Evolutionary conservation across 1,140 invertebrate species (phyloP).

Genomic region (Thaumetopoea pityocampa): DNA sequence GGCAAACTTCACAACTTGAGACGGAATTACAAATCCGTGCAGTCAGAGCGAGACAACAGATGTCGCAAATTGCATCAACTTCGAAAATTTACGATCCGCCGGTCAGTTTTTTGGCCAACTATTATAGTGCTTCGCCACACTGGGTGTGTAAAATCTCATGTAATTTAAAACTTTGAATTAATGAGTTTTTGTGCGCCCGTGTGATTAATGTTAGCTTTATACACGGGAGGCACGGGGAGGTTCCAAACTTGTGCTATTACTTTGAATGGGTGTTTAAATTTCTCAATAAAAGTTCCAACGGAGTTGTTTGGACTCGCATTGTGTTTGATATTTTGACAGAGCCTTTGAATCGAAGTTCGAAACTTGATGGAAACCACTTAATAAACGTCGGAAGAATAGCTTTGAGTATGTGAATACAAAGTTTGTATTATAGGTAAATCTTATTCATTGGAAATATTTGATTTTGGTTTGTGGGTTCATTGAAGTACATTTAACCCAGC

Average conservation of each 20-base stretch:
- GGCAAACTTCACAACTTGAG: slow-evolving; percentile 7
- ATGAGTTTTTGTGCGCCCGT: slow-evolving; percentile 24
- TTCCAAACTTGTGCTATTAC: slow-evolving; percentile 41
- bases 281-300: slow-evolving; percentile 39
- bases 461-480: too few relatives aligned
- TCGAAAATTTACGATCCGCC: slow-evolving; percentile 16
- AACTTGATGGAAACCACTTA: slow-evolving; percentile 18
- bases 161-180: slow-evolving; percentile 30
- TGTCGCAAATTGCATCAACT: slow-evolving; percentile 23
- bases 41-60: slow-evolving; percentile 18
- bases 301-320: slow-evolving; percentile 20
- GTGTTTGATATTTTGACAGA: slow-evolving; percentile 34
- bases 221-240: background rate
- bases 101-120: slow-evolving; percentile 26
- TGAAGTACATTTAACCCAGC: too few relatives aligned
- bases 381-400: slow-evolving; percentile 13
- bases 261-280: slow-evolving; percentile 43
- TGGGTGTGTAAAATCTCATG: slow-evolving; percentile 27
- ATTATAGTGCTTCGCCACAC: slow-evolving; percentile 18
- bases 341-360: slow-evolving; percentile 20
- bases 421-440: slow-evolving; percentile 4
- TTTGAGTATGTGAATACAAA: slow-evolving; percentile 8
- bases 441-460: slow-evolving; percentile 14
- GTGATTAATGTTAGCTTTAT: slow-evolving; percentile 25
- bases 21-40: slow-evolving; percentile 12